Percentiles rank a stretch among this genome's conserved stretches.
Conservation (phyloP, 1,140 invertebrate genomes). For the Drosophila obscura region DNA sequence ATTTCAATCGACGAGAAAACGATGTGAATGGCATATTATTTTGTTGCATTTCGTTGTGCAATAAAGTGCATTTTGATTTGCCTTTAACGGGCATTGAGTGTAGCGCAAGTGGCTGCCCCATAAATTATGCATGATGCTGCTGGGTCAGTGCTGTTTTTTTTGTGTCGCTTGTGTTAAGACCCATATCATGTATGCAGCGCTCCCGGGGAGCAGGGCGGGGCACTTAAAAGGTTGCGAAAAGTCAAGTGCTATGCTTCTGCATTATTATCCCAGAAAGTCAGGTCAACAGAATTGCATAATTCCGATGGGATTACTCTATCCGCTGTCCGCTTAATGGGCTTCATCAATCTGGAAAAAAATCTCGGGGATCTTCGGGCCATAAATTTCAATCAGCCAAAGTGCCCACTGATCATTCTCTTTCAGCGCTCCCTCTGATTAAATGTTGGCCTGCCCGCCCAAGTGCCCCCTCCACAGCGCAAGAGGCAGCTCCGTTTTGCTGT, state of each 20-base stretch:
- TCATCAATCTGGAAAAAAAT: background rate
- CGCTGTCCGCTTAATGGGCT: too few species aligned
- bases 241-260: slow-evolving; percentile 10
- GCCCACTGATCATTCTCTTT: slow-evolving; percentile 42
- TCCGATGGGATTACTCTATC: slow-evolving; percentile 1
- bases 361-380: slow-evolving; percentile 22
- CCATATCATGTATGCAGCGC: too few species aligned
- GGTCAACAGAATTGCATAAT: slow-evolving; percentile 9
- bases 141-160: slow-evolving; percentile 17
- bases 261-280: slow-evolving; percentile 5
- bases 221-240: slow-evolving; percentile 21
- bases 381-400: slow-evolving; percentile 41
- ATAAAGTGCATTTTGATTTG: slow-evolving; percentile 71
- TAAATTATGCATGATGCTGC: slow-evolving; percentile 61
- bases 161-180: background rate
- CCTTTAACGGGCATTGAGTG: slow-evolving; percentile 49
- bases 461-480: slow-evolving; percentile 1
- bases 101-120: slow-evolving; percentile 24
- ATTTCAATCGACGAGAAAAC: slow-evolving; percentile 63
- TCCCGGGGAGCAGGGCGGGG: background rate
- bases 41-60: slow-evolving; percentile 57
- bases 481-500: slow-evolving; percentile 29
- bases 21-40: slow-evolving; percentile 55
- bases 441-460: slow-evolving; percentile 3
- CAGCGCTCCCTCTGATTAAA: slow-evolving; percentile 31